Conservation (phyloP, 1,140 invertebrate genomes). For the Caenorhabditis briggsae region DNA sequence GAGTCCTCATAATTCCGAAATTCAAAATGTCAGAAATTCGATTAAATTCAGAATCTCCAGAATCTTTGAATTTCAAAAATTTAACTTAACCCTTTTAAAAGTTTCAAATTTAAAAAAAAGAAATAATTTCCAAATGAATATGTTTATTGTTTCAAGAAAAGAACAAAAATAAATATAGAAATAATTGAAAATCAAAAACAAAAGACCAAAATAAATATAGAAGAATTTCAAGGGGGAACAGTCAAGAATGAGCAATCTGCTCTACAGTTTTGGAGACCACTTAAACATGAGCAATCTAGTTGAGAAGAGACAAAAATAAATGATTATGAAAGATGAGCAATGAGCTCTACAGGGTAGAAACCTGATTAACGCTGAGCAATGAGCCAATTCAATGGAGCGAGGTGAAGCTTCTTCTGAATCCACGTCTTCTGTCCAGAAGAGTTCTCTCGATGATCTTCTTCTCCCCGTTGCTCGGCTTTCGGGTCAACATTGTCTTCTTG, state of each 20-base stretch:
- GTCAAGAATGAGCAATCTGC: no score
- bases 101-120: background rate
- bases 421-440: conserved; percentile 17
- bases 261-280: no score
- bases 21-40: no score
- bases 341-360: no score
- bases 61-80: no score
- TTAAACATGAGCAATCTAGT: background rate
- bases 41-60: no score
- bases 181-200: background rate
- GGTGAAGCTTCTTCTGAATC: conserved; percentile 18
- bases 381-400: conserved; percentile 1
- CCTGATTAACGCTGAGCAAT: background rate
- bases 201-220: background rate
- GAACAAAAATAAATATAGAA: background rate
- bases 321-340: no score
- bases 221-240: no score
- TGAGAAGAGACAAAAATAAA: background rate
- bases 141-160: background rate
- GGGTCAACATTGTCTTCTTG: conserved; percentile 21
- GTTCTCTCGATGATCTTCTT: conserved; percentile 48
- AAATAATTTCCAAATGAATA: conserved; percentile 1
- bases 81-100: no score
- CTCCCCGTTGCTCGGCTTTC: conserved; percentile 31
- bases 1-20: no score